Evolutionary conservation across 2,113 vertebrate genomes (phyloP), one percentile per base, ranked within the genome.

Genomic region (Eurypyga helias): DNA sequence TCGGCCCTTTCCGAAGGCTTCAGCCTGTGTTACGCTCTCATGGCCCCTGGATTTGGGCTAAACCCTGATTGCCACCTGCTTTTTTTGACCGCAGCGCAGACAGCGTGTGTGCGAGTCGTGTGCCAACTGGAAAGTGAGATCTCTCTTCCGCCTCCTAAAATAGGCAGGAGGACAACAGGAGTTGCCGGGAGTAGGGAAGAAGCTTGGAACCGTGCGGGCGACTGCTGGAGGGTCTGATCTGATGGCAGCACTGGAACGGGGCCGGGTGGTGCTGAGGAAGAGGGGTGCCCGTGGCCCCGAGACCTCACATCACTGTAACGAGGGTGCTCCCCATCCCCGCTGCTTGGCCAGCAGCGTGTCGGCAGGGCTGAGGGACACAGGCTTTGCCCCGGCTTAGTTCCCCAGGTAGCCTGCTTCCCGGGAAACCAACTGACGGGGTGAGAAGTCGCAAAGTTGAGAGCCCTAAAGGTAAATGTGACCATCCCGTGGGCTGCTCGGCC

Each of bases 251-350:
- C 62, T 33, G 0, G 1, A 2, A 23, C 13, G 38, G 51, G 33
- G 57, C 71, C 0, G 0, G 23, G 55, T 20, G 11, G 41, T 18
- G 1, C 51, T 26, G 23, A 6, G 61, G 55, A 38, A 67, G 48
- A 36, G 49, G 48, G n/a, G 28, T 36, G 14, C 29, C 10, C 10
- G 51, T 38, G 29, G 9, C 46, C 60, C 34, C 55, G 36, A 34
- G 28, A 24, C 49, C 54, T 92, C 20, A 2, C 34, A 54, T 34
- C 6, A 3, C 18, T 46, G 7, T 34, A 5, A 10, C 51, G 66
- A 7, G 23, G 24, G 10, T 8, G 14, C 13, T 65, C 31, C 28
- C 77, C 3, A 38, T 72, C 73, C n/a, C 49, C 57, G 0, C 49
- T 52, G 19, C 41, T 73, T 48, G 43, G 45, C 71, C 71, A 80